Evolutionary conservation across 1,140 invertebrate genomes (phyloP), one percentile per base, ranked within the genome.

Genomic region (Drosophila fuyamai): DNA sequence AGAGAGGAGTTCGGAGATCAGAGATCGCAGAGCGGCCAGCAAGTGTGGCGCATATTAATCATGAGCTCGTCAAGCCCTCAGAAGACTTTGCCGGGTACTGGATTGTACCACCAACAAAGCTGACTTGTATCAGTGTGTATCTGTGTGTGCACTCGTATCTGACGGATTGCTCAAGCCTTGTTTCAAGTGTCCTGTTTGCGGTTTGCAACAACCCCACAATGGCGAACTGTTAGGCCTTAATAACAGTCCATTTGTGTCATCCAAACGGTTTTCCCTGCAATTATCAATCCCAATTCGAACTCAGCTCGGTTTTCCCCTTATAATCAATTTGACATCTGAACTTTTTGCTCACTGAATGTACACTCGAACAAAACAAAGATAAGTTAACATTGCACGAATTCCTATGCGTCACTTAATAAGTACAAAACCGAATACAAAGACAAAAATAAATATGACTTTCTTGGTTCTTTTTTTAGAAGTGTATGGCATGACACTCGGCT

Each of bases 211-310:
- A 62, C 54, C 62, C 51, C 55, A 44, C 38, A 13, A 68, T 13
- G 29, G 14, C 29, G 10, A 16, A 29, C 27, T 32, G 38, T 41
- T 66, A 35, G 18, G 44, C 66, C 55, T 38, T 86, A 86, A 86
- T 86, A 86, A 86, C 83, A 47, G 56, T 86, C 83, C 84, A 86
- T 86, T 86, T 86, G 84, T 86, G 79, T 86, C 83, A 86, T 89
- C 75, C 61, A 8, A 41, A 59, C 23, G 43, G 53, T 59, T 76
- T 75, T 50, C 46, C 44, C 60, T 51, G 35, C 71, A 75, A 75
- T 75, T 75, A 75, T 65, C 50, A 65, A 75, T 75, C 75, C 75
- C 18, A 23, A 66, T 58, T 76, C 9, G 5, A 65, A 47, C 46
- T 38, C 47, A 57, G 43, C 9, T 35, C 13, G 13, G 23, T 16